Conservation (phyloP, 2,113 vertebrate species). For the Mustela nigripes region DNA sequence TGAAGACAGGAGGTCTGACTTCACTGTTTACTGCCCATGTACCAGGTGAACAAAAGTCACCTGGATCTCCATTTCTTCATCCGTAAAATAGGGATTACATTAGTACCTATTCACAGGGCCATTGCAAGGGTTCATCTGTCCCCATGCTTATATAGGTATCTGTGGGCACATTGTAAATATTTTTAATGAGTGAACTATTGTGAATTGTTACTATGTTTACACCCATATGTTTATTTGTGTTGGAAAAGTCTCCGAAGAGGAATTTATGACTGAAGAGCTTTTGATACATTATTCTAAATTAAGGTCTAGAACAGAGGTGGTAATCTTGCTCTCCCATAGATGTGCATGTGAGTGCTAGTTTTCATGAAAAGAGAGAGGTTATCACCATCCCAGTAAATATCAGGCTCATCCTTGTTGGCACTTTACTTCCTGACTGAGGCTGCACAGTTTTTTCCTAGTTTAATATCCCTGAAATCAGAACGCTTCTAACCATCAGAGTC, state of each 20-base stretch:
- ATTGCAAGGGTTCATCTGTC: neutral
- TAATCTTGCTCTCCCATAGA: neutral
- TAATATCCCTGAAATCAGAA: neutral
- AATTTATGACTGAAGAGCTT: conserved; percentile 1
- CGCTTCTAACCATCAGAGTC: neutral
- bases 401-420: neutral
- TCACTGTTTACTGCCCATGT: neutral
- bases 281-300: neutral
- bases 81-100: neutral
- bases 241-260: neutral
- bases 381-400: neutral
- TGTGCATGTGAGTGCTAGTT: neutral
- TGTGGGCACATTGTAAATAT: neutral
- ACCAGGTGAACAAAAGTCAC: neutral
- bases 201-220: neutral
- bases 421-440: neutral
- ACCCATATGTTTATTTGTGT: neutral
- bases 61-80: neutral
- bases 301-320: neutral
- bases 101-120: neutral
- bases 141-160: neutral
- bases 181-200: neutral
- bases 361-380: neutral
- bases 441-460: neutral
- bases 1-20: neutral